Evolutionary conservation across 2,888 invertebrate genomes (phyloP).

Genomic region (Drosophila aldrichi): DNA sequence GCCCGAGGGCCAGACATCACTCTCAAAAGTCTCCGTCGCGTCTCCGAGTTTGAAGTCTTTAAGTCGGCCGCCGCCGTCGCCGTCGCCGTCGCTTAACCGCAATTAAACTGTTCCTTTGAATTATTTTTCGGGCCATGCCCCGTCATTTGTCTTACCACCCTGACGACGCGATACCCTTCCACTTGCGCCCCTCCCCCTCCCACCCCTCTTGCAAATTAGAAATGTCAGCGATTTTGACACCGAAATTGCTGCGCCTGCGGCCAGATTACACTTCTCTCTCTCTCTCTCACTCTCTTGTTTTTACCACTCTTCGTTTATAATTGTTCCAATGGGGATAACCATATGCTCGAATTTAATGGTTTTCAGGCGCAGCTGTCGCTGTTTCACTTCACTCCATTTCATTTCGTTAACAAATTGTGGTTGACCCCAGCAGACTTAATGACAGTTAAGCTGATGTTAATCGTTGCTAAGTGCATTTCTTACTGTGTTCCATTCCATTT

Average conservation of each 20-base stretch:
- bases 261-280: conserved; percentile 44
- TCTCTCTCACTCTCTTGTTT: not conserved
- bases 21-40: conserved; percentile 23
- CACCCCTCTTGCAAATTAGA: conserved; percentile 65
- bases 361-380: conserved; percentile 38
- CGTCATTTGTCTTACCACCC: conserved; percentile 76
- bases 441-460: conserved; percentile 6
- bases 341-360: conserved; percentile 68
- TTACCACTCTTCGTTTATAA: conserved; percentile 21
- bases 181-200: conserved; percentile 10
- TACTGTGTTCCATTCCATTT: conserved; percentile 3
- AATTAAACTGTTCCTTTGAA: conserved; percentile 70
- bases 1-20: conserved; percentile 39
- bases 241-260: conserved; percentile 68
- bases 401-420: conserved; percentile 8
- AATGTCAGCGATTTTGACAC: conserved; percentile 78
- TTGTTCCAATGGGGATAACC: conserved; percentile 63
- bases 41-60: conserved; percentile 34
- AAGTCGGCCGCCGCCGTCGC: conserved; percentile 43
- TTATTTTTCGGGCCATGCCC: conserved; percentile 66
- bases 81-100: conserved; percentile 66
- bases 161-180: conserved; percentile 1
- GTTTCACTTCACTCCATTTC: conserved; percentile 48
- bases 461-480: not conserved
- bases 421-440: not conserved